These are phyloP conservation scores for Saccostrea cuccullata DNA, from an alignment of 1,140 invertebrate species.

Conservation along the genomic window DNA sequence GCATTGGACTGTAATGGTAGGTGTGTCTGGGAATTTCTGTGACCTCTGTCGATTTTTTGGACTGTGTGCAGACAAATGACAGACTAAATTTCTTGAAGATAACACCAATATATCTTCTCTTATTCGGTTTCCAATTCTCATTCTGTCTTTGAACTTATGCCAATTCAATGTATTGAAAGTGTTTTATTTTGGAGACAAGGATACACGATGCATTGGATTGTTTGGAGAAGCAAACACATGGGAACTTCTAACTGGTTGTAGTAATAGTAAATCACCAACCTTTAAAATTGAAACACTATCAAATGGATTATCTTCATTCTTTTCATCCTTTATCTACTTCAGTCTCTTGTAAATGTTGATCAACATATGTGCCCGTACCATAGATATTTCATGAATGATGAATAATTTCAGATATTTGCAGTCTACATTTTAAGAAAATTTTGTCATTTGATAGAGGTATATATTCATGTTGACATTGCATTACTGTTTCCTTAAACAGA, in stretches of 20 bases:
- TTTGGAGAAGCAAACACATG: too few relatives aligned
- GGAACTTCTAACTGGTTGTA: constrained; percentile 42
- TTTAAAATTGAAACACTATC: constrained; percentile 57
- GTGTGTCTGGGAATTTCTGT: not conserved
- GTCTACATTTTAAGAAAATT: constrained; percentile 23
- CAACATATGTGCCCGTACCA: constrained; percentile 56
- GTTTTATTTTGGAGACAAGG: not conserved
- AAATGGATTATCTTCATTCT: constrained; percentile 48
- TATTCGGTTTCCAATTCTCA: not conserved
- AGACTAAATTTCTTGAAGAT: not conserved
- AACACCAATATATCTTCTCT: constrained; percentile 1
- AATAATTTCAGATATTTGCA: constrained; percentile 52
- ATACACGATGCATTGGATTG: too few relatives aligned
- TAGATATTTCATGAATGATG: constrained; percentile 64
- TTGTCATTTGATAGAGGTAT: constrained; percentile 40
- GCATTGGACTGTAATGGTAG: not conserved
- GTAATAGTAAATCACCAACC: constrained; percentile 59
- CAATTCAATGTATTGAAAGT: not conserved
- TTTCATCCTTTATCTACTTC: constrained; percentile 56
- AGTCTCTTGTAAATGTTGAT: too few relatives aligned
- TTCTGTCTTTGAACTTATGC: not conserved
- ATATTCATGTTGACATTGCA: constrained; percentile 39
- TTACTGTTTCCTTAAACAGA: not conserved
- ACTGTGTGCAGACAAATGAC: not conserved
- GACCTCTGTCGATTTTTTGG: not conserved